phyloP scores from a whole-genome alignment of 2,888 invertebrate species.

The Andrena praecox region DNA sequence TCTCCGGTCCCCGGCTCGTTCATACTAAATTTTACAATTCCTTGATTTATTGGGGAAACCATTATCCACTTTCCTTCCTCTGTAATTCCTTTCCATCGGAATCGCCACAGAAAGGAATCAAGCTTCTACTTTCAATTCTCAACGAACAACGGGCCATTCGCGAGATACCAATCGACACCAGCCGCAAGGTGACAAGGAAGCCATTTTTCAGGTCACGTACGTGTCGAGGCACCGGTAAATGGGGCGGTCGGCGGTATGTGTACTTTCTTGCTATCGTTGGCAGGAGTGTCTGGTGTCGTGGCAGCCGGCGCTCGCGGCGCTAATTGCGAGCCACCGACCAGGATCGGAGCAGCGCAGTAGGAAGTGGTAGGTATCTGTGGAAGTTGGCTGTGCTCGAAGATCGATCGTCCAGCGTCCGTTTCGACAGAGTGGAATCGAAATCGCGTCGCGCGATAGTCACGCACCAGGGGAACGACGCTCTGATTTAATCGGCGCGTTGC shows the following conservation, averaged over 20 bases:
- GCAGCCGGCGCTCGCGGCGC: constrained; percentile 44
- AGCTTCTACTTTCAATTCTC: constrained; percentile 50
- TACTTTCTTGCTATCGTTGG: constrained; percentile 61
- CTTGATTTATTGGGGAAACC: neutral
- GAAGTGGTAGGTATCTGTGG: neutral
- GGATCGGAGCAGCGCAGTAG: constrained; percentile 37
- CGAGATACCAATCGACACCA: constrained; percentile 19
- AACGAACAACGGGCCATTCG: constrained; percentile 10
- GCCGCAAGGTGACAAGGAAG: constrained; percentile 40
- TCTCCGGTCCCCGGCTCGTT: no score
- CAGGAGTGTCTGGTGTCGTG: constrained; percentile 31
- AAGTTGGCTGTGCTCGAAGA: neutral
- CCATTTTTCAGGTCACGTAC: constrained; percentile 39
- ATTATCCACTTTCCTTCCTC: no score
- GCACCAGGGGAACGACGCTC: constrained; percentile 9
- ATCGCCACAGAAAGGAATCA: no score
- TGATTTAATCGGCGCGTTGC: constrained; percentile 18
- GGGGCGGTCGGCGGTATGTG: constrained; percentile 47
- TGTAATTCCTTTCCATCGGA: no score
- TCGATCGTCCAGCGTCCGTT: constrained; percentile 13
- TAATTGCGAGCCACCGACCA: constrained; percentile 57
- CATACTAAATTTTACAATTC: neutral
- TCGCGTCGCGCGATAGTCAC: constrained; percentile 25
- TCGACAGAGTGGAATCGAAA: constrained; percentile 26
- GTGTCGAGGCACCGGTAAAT: constrained; percentile 10